Percentiles rank a stretch among this genome's conserved stretches.
These are phyloP conservation scores for Craniophora ligustri DNA, from an alignment of 2,888 invertebrate species.

Conservation along the genomic window DNA sequence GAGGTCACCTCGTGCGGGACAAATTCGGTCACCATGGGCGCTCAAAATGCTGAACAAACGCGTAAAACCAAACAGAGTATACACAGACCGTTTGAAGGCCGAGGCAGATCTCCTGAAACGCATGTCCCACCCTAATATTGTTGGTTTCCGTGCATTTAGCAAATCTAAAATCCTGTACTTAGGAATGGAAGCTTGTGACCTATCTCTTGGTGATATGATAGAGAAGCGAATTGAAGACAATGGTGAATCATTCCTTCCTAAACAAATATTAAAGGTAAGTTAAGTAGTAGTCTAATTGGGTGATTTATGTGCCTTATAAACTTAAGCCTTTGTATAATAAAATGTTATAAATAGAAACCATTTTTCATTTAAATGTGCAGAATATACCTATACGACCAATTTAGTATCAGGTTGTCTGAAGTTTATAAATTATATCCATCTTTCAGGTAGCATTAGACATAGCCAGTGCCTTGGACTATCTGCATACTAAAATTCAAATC, in stretches of 20 bases:
- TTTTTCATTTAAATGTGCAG: too few species aligned
- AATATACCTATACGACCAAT: too few species aligned
- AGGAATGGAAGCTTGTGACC: slow-evolving; percentile 93
- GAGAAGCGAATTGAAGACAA: slow-evolving; percentile 90
- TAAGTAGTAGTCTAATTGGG: too few species aligned
- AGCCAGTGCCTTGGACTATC: slow-evolving; percentile 92
- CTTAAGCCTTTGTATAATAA: too few species aligned
- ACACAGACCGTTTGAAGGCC: slow-evolving; percentile 88
- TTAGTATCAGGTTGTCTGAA: too few species aligned
- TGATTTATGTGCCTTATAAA: too few species aligned
- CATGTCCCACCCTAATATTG: slow-evolving; percentile 94
- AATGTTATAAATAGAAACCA: too few species aligned
- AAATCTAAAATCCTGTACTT: slow-evolving; percentile 89
- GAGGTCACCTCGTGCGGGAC: slow-evolving; percentile 91
- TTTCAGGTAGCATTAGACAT: slow-evolving; percentile 90
- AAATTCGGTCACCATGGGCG: slow-evolving; percentile 95
- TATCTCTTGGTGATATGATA: slow-evolving; percentile 92
- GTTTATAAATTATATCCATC: neutral
- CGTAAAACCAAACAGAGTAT: slow-evolving; percentile 78
- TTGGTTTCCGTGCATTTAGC: slow-evolving; percentile 91
- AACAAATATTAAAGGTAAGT: slow-evolving; percentile 89
- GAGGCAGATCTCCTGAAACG: slow-evolving; percentile 92
- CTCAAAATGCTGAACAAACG: slow-evolving; percentile 91
- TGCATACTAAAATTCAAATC: slow-evolving; percentile 91
- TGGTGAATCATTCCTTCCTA: slow-evolving; percentile 89